Base-by-base conservation (phyloP, 2,113 vertebrate genomes). In the Bos taurus region DNA sequence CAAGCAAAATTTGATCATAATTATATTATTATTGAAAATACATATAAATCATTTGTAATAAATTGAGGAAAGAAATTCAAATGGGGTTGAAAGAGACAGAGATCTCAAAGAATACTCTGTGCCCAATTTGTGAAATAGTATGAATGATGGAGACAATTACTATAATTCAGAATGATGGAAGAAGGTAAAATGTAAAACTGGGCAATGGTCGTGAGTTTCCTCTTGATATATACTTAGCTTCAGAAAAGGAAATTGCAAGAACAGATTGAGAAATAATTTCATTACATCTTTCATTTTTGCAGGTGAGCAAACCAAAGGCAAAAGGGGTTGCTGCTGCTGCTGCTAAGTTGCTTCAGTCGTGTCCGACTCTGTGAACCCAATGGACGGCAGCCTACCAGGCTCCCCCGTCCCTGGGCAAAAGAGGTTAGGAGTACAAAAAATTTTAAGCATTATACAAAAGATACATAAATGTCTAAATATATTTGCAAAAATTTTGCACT, bases 381-480 rank as follows among this genome's bases (percentile, higher is more conserved):
- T 46, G 43, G 43, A 46, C 6, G 43, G 43, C 43, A 7, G 43
- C 43, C 43, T 7, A 46, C 43, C 43, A 46, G 43, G 43, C 43
- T 46, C 43, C 6, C 43, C 43, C 43, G 7, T 46, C 43, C 43
- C 43, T 46, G 43, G 17, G 19, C 0, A 6, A 80, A 50, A 43
- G 14, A 46, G 56, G 30, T 67, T 85, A 40, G 30, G 6, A 77
- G 19, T 48, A 25, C 33, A 92, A 28, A 23, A 71, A 6, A 43
- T 82, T 59, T 52, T 28, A 95, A 54, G 23, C 50, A 92, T 82
- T 60, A 40, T 17, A 74, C 78, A 81, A 80, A 83, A 81, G 54
- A 81, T 93, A 12, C 10, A 86, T n/a, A 28, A 30, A 50, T 77
- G 40, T 50, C 13, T 11, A 40, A 23, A 40, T 46, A 48, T 30